phyloP scores from a whole-genome alignment of 2,797 vertebrate genomes.

The Falco peregrinus region DNA sequence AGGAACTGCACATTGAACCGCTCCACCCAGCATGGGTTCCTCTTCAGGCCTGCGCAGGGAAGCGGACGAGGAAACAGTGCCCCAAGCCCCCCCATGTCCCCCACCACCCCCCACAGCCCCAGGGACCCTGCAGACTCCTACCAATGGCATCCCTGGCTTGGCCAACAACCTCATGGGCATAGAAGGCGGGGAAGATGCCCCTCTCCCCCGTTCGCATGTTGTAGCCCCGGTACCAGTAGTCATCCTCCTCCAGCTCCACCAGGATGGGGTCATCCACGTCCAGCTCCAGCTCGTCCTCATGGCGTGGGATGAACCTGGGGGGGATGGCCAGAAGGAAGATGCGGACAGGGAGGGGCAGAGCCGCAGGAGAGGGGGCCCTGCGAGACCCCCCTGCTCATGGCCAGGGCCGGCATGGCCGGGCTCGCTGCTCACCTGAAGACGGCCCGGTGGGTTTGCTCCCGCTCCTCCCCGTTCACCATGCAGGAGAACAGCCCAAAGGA shows the following conservation, averaged over 20 bases:
- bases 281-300: slow-evolving; percentile 93
- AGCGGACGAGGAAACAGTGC: not conserved
- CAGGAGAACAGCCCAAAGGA: slow-evolving; percentile 98
- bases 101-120: accelerated
- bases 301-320: slow-evolving; percentile 94
- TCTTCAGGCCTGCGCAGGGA: slow-evolving; percentile 82
- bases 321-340: accelerated
- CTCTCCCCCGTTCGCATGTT: slow-evolving; percentile 97
- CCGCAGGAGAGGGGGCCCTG: not conserved
- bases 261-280: slow-evolving; percentile 95
- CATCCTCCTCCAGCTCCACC: slow-evolving; percentile 95
- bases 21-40: slow-evolving; percentile 92
- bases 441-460: slow-evolving; percentile 94
- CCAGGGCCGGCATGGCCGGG: accelerated
- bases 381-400: accelerated
- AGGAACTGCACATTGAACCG: slow-evolving; percentile 94
- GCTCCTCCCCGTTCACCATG: slow-evolving; percentile 91
- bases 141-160: slow-evolving; percentile 87
- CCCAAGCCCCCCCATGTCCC: accelerated
- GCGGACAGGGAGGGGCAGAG: not conserved
- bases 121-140: slow-evolving; percentile 25
- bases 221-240: slow-evolving; percentile 97
- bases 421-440: slow-evolving; percentile 89
- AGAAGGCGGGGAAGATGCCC: slow-evolving; percentile 96
- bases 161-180: slow-evolving; percentile 91